Evolutionary conservation across 1,140 invertebrate species (phyloP).

Genomic region (Drosophila rhopaloa): DNA sequence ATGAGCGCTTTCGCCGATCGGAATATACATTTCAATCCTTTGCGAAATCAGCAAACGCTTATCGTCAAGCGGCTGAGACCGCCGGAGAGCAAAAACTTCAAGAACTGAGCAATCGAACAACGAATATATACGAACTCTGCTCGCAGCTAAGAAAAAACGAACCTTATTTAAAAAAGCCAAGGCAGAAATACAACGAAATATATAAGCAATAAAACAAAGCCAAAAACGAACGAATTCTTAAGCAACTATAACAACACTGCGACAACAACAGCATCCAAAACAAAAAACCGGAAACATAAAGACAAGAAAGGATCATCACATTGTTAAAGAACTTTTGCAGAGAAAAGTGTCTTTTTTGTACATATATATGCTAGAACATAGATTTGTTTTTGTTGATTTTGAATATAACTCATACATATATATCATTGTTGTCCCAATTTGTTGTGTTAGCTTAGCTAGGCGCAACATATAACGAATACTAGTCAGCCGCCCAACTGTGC

Average conservation of each 20-base stretch:
- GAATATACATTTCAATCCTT: constrained; percentile 66
- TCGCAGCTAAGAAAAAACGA: constrained; percentile 54
- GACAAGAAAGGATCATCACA: constrained; percentile 53
- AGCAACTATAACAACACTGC: constrained; percentile 30
- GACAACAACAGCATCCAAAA: constrained; percentile 28
- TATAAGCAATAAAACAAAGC: constrained; percentile 20
- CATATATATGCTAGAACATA: constrained; percentile 41
- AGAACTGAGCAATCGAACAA: constrained; percentile 31
- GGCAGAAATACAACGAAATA: constrained; percentile 46
- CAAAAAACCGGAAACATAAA: constrained; percentile 47
- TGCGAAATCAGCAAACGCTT: constrained; percentile 71
- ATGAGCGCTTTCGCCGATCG: constrained; percentile 64
- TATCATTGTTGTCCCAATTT: constrained; percentile 62
- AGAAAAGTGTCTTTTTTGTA: constrained; percentile 50
- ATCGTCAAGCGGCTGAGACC: constrained; percentile 70
- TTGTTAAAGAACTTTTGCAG: constrained; percentile 11
- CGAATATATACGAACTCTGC: constrained; percentile 41
- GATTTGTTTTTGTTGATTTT: constrained; percentile 53
- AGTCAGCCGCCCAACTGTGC: constrained; percentile 69
- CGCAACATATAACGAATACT: constrained; percentile 50
- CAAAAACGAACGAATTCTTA: constrained; percentile 70
- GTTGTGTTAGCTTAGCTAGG: constrained; percentile 42
- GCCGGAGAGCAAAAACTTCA: constrained; percentile 49
- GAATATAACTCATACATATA: constrained; percentile 17
- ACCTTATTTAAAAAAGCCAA: constrained; percentile 49